phyloP scores from a whole-genome alignment of 1,140 invertebrate genomes.

The Ditylenchus dipsaci region DNA sequence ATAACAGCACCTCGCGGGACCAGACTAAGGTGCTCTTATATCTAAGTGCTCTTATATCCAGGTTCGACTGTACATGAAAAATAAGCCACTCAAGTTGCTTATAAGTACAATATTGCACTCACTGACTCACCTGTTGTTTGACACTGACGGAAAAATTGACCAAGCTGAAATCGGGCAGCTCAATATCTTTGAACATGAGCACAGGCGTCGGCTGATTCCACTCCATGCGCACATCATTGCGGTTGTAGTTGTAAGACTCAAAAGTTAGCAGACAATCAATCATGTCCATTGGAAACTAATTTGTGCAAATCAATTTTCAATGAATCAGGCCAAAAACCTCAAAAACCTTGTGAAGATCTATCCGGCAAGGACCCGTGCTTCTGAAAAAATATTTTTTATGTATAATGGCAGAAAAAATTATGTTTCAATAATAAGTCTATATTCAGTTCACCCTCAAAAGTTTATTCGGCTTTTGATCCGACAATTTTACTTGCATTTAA shows the following conservation, averaged over 20 bases:
- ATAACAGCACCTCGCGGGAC: too few species aligned
- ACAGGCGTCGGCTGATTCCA: conserved; percentile 55
- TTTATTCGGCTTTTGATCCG: too few species aligned
- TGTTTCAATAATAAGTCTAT: too few species aligned
- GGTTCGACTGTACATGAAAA: too few species aligned
- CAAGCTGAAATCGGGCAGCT: conserved; percentile 56
- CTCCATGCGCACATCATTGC: conserved; percentile 49
- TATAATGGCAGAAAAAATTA: too few species aligned
- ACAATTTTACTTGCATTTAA: too few species aligned
- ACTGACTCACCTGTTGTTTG: conserved; percentile 24
- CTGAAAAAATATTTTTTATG: conserved; percentile 24
- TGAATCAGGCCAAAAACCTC: background rate
- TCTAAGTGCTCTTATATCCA: too few species aligned
- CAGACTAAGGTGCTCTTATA: too few species aligned
- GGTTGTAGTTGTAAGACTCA: conserved; percentile 58
- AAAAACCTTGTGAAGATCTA: conserved; percentile 44
- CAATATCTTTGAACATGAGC: conserved; percentile 57
- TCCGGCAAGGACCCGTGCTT: conserved; percentile 48
- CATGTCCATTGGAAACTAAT: conserved; percentile 53
- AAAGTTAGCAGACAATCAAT: conserved; percentile 50
- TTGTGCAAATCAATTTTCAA: conserved; percentile 11
- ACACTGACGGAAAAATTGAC: conserved; percentile 43
- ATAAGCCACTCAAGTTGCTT: background rate
- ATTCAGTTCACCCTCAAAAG: too few species aligned
- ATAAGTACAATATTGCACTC: background rate